Evolutionary conservation across 2,888 invertebrate species (phyloP).

Genomic region (Melipona bicolor): DNA sequence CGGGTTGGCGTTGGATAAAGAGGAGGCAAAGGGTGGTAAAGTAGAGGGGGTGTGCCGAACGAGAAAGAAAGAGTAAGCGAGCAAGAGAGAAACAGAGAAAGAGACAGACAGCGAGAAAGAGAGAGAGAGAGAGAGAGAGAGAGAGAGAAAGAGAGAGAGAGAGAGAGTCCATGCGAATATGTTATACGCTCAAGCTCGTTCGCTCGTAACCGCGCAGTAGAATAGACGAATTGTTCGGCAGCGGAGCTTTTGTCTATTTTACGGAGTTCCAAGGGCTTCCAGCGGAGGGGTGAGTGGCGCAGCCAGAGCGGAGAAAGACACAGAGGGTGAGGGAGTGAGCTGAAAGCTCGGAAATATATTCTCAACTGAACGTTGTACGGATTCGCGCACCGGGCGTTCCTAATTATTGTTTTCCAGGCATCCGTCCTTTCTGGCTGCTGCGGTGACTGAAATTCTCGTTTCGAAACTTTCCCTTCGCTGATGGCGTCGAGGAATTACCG

Average conservation of each 20-base stretch:
- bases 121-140: slow-evolving; percentile 13
- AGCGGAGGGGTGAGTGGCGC: slow-evolving; percentile 70
- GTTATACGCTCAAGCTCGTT: slow-evolving; percentile 79
- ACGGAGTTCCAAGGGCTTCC: slow-evolving; percentile 83
- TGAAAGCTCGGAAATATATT: slow-evolving; percentile 82
- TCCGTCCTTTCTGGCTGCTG: slow-evolving; percentile 71
- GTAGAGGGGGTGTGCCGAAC: slow-evolving; percentile 16
- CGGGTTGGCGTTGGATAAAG: slow-evolving; percentile 51
- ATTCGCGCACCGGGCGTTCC: slow-evolving; percentile 79
- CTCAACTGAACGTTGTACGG: slow-evolving; percentile 79
- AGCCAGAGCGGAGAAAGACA: slow-evolving; percentile 35
- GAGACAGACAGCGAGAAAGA: slow-evolving; percentile 28
- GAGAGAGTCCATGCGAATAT: slow-evolving; percentile 76
- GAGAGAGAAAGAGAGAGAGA: slow-evolving; percentile 45
- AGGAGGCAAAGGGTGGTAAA: slow-evolving; percentile 27
- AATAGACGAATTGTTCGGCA: slow-evolving; percentile 82
- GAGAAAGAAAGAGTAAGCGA: slow-evolving; percentile 8
- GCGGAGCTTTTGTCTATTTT: slow-evolving; percentile 83
- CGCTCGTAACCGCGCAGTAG: slow-evolving; percentile 80
- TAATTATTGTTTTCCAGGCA: slow-evolving; percentile 81
- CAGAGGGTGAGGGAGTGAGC: slow-evolving; percentile 54
- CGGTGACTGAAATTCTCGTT: slow-evolving; percentile 73
- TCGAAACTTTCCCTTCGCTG: slow-evolving; percentile 68
- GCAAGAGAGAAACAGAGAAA: slow-evolving; percentile 19
- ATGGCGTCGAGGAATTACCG: slow-evolving; percentile 54